Evolutionary conservation across 2,888 invertebrate species (phyloP).

Genomic region (Sarcophaga variegata): DNA sequence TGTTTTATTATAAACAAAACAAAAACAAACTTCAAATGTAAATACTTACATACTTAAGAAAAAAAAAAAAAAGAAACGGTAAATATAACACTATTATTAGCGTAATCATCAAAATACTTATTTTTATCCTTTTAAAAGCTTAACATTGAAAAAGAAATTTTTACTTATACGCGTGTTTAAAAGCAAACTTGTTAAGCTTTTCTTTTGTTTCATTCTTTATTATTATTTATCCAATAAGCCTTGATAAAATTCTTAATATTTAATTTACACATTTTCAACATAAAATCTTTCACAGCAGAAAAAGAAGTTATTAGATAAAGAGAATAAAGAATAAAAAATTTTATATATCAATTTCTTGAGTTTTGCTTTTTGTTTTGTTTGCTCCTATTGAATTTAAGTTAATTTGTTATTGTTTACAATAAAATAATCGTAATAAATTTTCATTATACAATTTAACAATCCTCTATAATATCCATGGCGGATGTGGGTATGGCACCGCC

Average conservation of each 20-base stretch:
- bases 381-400: neutral
- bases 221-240: neutral
- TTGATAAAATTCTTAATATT: neutral
- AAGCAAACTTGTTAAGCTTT: conserved; percentile 5
- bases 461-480: conserved; percentile 72
- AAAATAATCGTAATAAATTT: neutral
- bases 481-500: conserved; percentile 46
- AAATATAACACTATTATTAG: too few relatives aligned
- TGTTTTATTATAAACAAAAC: too few relatives aligned
- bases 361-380: conserved; percentile 5
- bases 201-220: neutral
- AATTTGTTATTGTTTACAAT: neutral
- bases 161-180: too few relatives aligned
- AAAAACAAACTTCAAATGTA: too few relatives aligned
- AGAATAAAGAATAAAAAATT: conserved; percentile 43
- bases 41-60: too few relatives aligned
- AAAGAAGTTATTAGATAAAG: neutral
- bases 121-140: too few relatives aligned
- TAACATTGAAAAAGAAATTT: too few relatives aligned
- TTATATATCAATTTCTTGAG: conserved; percentile 41
- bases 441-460: conserved; percentile 70
- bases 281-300: neutral
- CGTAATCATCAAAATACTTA: too few relatives aligned
- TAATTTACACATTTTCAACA: neutral
- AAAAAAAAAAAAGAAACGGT: too few relatives aligned